Evolutionary conservation across 2,113 vertebrate genomes (phyloP).

Genomic region (Nothoprocta perdicaria): DNA sequence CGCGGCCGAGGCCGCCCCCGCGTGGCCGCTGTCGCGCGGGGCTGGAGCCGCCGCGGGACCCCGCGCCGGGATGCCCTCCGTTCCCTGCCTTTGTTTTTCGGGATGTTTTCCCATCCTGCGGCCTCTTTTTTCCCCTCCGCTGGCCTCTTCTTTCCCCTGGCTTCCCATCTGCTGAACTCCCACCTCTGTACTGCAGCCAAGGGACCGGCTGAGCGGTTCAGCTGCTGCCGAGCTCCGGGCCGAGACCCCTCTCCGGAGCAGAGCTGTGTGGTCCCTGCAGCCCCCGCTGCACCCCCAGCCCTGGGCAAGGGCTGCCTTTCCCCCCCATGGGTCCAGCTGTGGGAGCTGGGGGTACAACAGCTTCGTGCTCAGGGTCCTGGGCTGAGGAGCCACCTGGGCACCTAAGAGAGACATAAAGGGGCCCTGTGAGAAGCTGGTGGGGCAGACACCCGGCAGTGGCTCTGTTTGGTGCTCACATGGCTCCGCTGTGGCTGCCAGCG

Average conservation of each 20-base stretch:
- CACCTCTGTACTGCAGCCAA: not conserved
- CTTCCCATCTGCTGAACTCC: not conserved
- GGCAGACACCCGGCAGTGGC: accelerated
- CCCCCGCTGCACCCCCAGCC: not conserved
- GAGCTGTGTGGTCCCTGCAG: not conserved
- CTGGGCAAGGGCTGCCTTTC: not conserved
- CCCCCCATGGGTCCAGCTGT: not conserved
- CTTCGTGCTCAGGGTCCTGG: not conserved
- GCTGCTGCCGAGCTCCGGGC: not conserved
- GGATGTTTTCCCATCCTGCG: not conserved
- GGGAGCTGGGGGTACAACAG: not conserved
- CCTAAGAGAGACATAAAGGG: not conserved
- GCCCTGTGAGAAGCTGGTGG: not conserved
- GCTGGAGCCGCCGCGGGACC: not conserved
- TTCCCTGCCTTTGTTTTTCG: not conserved
- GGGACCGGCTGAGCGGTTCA: not conserved
- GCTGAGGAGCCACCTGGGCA: not conserved
- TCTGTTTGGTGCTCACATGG: not conserved
- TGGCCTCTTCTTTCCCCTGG: not conserved
- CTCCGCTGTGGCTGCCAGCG: accelerated
- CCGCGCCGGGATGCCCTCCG: not conserved
- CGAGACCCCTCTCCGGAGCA: not conserved
- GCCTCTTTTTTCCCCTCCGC: not conserved
- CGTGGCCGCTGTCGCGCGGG: not conserved
- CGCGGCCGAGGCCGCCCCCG: not conserved